phyloP scores from a whole-genome alignment of 2,888 invertebrate genomes.

The Drosophila picticornis region DNA sequence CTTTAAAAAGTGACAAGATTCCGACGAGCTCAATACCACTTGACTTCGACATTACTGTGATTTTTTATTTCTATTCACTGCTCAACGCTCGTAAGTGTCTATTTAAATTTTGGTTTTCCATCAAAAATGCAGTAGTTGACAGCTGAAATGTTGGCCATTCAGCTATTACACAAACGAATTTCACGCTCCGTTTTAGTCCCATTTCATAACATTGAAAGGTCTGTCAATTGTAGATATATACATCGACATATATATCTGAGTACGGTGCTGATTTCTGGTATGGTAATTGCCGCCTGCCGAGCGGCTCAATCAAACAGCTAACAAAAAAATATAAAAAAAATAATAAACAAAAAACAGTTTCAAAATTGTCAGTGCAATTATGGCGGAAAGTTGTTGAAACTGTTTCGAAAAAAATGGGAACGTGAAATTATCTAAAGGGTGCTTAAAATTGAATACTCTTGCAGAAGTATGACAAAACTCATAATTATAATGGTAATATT shows the following conservation, averaged over 20 bases:
- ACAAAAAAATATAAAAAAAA: no score
- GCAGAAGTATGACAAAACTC: neutral
- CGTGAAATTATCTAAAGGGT: neutral
- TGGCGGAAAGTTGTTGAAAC: constrained; percentile 7
- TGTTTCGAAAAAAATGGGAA: neutral
- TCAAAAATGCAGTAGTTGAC: constrained; percentile 69
- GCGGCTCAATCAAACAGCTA: constrained; percentile 51
- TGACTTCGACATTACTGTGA: constrained; percentile 57
- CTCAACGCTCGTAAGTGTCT: constrained; percentile 37
- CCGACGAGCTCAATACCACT: constrained; percentile 60
- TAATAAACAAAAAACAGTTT: constrained; percentile 11
- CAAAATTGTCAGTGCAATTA: constrained; percentile 29
- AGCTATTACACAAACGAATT: constrained; percentile 51
- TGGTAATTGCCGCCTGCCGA: constrained; percentile 71
- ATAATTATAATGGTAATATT: neutral
- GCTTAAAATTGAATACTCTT: neutral
- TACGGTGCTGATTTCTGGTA: constrained; percentile 60
- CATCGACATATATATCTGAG: neutral
- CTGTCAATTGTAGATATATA: constrained; percentile 65
- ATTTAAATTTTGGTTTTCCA: constrained; percentile 48
- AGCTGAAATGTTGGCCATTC: constrained; percentile 70
- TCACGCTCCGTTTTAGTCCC: constrained; percentile 52
- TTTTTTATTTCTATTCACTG: constrained; percentile 26
- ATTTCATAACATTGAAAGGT: constrained; percentile 76
- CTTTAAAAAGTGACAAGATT: constrained; percentile 59